Conservation (phyloP, 2,797 vertebrate genomes). For the Mormyrops attenuatus region DNA sequence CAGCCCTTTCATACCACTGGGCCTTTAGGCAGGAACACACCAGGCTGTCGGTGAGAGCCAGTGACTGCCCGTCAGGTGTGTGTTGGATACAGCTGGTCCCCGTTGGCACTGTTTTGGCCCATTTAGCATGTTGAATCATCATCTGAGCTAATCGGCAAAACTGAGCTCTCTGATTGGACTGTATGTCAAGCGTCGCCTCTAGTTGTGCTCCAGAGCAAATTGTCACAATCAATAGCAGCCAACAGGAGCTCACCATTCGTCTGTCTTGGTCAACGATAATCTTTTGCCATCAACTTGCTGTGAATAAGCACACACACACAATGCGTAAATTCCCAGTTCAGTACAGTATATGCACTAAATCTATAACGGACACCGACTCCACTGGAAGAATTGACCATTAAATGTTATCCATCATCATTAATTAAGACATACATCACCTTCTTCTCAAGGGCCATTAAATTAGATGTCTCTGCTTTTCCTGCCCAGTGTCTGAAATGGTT, state of each 20-base stretch:
- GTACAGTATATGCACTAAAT: not conserved
- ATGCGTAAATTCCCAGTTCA: conserved; percentile 2
- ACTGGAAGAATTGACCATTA: conserved; percentile 3
- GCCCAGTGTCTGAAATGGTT: not conserved
- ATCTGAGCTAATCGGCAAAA: not conserved
- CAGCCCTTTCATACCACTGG: not conserved
- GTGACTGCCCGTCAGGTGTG: not conserved
- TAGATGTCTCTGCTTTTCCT: not conserved
- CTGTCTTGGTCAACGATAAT: not conserved
- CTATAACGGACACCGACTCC: not conserved
- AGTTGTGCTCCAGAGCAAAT: not conserved
- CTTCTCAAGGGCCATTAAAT: not conserved
- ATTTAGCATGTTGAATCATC: not conserved
- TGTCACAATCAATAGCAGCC: not conserved
- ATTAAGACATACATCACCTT: conserved; percentile 16
- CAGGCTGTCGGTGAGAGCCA: not conserved
- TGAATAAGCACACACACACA: not conserved
- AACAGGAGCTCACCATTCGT: not conserved
- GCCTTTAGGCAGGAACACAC: not conserved
- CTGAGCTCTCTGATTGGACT: not conserved
- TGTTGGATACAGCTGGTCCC: not conserved
- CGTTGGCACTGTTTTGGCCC: not conserved
- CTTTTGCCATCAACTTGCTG: not conserved
- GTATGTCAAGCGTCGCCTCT: not conserved
- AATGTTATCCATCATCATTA: conserved; percentile 15